Base-by-base conservation (phyloP, 2,888 invertebrate species). In the Drosophila vallismaia region DNA sequence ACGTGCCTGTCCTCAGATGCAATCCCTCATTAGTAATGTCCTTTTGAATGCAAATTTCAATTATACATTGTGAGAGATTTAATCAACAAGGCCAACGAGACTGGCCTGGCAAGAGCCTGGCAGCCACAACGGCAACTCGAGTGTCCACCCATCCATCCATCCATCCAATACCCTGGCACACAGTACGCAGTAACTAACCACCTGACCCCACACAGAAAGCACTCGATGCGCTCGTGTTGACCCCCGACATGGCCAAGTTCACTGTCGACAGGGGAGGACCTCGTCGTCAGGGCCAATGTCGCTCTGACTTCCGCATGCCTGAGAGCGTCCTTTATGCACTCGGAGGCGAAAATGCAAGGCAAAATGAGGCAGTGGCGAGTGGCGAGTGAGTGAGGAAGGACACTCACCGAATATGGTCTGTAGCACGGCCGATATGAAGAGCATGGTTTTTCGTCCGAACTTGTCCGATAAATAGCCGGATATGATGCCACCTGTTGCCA, bases 401-500 rank as follows among this genome's bases (percentile, higher is more conserved):
- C 19, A 48, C 82, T 92, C 91, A 90, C 94, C 95, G 19, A 95
- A 92, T 7, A 93, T 92, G 63, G 95, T 94, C 91, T 96, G 95
- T 12, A 95, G 92, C 42, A 94, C 90, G 73, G 95, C 93, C 84
- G 96, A 95, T 48, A 94, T 93, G 93, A 96, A 94, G 55, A 96
- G 92, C 60, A 96, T 95, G 60, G 93, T 94, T 90, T 96, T 96
- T 55, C 97, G 93, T 9, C 97, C 97, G 85, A 95, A 95, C 94
- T 94, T 95, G 91, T 96, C 96, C 4, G 96, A 96, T 57, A 96
- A 93, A 91, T 95, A 94, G 26, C 96, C 96, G 68, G 95, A 95
- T n/a, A 95, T 93, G 12, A 96, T 94, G 54, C 96, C 96, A 55
- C 96, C 96, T 46, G 95, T 92, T 60, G 95, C 95, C 10, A 96